A percentile compares a stretch with the other conserved stretches of the same genome.
Evolutionary conservation across 2,888 invertebrate species (phyloP).

Genomic region (Scotopteryx bipunctaria): DNA sequence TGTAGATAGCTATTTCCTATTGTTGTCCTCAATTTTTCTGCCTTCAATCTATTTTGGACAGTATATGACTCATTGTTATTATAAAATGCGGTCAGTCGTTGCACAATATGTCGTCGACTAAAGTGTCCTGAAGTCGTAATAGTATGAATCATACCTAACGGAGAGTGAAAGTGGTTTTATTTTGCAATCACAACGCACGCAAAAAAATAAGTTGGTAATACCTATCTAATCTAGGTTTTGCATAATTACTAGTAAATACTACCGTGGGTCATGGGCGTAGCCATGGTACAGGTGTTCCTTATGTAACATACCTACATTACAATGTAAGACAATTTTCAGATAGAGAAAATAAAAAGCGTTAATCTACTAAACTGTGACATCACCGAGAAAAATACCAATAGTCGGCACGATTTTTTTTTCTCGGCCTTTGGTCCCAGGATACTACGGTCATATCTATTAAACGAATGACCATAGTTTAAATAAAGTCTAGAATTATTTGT

Average conservation of each 20-base stretch:
- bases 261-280: slow-evolving; percentile 7
- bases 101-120: slow-evolving; percentile 63
- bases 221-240: slow-evolving; percentile 5
- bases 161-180: slow-evolving; percentile 77
- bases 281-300: slow-evolving; percentile 4
- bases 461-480: too few species aligned
- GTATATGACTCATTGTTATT: slow-evolving; percentile 55
- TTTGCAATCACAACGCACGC: slow-evolving; percentile 21
- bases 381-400: too few species aligned
- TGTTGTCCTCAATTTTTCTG: neutral
- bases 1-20: slow-evolving; percentile 1
- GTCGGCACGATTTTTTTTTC: too few species aligned
- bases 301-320: too few species aligned
- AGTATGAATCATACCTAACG: slow-evolving; percentile 60
- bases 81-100: slow-evolving; percentile 60
- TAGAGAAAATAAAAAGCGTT: too few species aligned
- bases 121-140: slow-evolving; percentile 71
- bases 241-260: slow-evolving; percentile 14
- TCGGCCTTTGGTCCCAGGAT: too few species aligned
- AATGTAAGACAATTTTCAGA: too few species aligned
- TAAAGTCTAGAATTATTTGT: too few species aligned
- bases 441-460: too few species aligned
- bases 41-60: slow-evolving; percentile 23
- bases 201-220: slow-evolving; percentile 7
- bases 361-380: too few species aligned